These are phyloP conservation scores for Picathartes gymnocephalus DNA, from an alignment of 2,113 vertebrate genomes.

Conservation along the genomic window DNA sequence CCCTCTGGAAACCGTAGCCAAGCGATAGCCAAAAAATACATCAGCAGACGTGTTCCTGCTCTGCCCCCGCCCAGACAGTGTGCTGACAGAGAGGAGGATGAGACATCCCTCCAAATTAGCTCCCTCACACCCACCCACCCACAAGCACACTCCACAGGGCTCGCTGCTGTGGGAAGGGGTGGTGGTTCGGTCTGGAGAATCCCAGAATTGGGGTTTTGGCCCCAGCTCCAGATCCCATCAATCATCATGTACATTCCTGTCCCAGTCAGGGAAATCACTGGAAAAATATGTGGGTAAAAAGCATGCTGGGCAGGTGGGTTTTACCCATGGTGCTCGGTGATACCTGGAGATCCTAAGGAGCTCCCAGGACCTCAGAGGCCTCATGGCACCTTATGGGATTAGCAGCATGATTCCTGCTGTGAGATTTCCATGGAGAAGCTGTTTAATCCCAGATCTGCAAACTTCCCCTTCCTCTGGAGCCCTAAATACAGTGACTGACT, in stretches of 20 bases:
- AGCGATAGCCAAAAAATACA: background rate
- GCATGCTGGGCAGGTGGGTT: background rate
- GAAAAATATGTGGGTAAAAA: background rate
- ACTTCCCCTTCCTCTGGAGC: background rate
- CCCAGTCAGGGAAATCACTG: background rate
- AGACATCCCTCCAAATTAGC: background rate
- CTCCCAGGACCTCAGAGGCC: background rate
- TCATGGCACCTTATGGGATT: background rate
- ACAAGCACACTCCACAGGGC: fast-evolving
- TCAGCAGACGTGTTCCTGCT: background rate
- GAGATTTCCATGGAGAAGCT: background rate
- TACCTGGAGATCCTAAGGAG: background rate
- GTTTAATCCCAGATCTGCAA: background rate
- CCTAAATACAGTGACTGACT: background rate
- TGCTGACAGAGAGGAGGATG: background rate
- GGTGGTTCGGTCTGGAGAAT: background rate
- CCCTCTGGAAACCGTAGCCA: background rate
- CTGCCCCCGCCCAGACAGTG: background rate
- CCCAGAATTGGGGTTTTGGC: too few relatives aligned
- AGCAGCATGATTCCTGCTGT: background rate
- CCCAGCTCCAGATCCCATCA: background rate
- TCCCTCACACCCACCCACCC: background rate
- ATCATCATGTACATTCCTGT: background rate
- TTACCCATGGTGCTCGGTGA: background rate
- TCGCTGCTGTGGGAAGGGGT: background rate